Evolutionary conservation across 1,140 invertebrate species (phyloP), one percentile per base, ranked within the genome.

Genomic region (Macrocentrus cingulum): DNA sequence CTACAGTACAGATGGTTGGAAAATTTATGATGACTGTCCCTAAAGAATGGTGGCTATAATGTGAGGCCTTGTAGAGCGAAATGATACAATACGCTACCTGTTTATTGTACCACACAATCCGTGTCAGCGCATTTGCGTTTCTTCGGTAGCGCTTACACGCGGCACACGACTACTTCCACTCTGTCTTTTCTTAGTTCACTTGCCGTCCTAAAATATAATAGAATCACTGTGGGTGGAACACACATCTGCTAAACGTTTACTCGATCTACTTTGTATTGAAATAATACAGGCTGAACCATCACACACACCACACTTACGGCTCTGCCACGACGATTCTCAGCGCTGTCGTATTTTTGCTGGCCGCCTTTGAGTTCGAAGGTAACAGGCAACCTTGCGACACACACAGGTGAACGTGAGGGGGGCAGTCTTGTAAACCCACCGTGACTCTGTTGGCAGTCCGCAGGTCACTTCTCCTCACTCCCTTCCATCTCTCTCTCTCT

Each of bases 371-470:
- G 49, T 51, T 51, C 32, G 32, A 51, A 51, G 49, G 49, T 51
- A 51, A 51, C 29, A 52, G 36, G 37, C 8, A 52, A 52, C 37
- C 50, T 52, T 52, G 50, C 37, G 15, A 11, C 36, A 52, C 50
- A 50, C 48, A 52, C 50, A 52, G 50, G 50, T 52, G 50, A 42
- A 52, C 37, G 50, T 22, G 13, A 41, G n/a, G 34, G 13, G 29
- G 19, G 29, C 11, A 4, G 9, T 9, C 34, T 11, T 15, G 49
- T 51, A 51, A 51, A 29, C 49, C 32, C 32, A 11, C 16, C 32
- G 49, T 51, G 25, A 15, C 16, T 51, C 49, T 25, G 15, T 25
- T 50, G 29, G 23, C 13, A 37, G 49, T 51, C 32, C 49, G 16
- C 49, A 51, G 49, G 49, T 51, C 49, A 51, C 19, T 23, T 51